Evolutionary conservation across 2,888 invertebrate genomes (phyloP).

Genomic region (Macaria notata): DNA sequence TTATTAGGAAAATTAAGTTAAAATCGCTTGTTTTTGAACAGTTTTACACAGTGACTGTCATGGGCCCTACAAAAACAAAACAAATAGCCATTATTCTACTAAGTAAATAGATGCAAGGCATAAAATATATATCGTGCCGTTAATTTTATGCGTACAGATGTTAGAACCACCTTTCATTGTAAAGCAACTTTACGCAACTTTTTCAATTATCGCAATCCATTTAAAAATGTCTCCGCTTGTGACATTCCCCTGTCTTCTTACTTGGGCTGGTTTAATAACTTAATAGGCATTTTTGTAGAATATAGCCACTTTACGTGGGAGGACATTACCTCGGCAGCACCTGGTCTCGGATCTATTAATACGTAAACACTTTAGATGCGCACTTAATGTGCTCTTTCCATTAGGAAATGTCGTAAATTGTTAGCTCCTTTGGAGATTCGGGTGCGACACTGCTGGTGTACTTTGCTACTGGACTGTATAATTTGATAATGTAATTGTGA

Average conservation of each 20-base stretch:
- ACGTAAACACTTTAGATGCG: conserved; percentile 69
- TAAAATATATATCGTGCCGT: neutral
- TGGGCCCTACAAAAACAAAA: no score
- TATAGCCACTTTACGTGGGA: conserved; percentile 55
- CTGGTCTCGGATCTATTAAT: conserved; percentile 77
- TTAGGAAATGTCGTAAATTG: conserved; percentile 75
- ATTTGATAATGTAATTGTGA: no score
- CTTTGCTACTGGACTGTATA: no score
- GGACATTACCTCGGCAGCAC: conserved; percentile 63
- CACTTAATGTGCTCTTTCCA: conserved; percentile 76
- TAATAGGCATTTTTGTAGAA: conserved; percentile 44
- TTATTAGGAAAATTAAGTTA: no score
- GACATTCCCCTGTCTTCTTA: conserved; percentile 26
- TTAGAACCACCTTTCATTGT: neutral
- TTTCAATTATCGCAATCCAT: conserved; percentile 14
- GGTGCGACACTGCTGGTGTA: conserved; percentile 27
- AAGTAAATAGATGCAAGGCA: no score
- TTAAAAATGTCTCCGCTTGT: conserved; percentile 16
- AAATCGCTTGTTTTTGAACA: no score
- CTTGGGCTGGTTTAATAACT: conserved; percentile 29
- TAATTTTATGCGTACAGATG: neutral
- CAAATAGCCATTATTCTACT: no score
- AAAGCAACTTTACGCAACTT: neutral
- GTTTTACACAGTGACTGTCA: no score
- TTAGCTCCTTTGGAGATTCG: conserved; percentile 62